Percentiles rank a stretch among this genome's conserved stretches.
These are phyloP conservation scores for Brachionus sp. DNA, from an alignment of 1,140 invertebrate species.

Conservation along the genomic window DNA sequence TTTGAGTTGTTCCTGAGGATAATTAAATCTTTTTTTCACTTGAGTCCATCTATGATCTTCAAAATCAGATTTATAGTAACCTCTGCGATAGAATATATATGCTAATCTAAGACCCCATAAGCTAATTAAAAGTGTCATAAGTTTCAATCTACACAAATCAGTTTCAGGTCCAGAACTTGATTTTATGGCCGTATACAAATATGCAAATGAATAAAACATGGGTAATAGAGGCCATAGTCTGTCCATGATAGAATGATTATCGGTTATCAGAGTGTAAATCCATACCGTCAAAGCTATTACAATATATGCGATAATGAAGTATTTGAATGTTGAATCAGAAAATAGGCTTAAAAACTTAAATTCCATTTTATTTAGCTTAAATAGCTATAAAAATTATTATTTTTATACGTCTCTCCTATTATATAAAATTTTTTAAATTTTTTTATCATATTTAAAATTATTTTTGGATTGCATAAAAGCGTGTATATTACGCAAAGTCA, in stretches of 20 bases:
- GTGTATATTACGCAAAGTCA: not conserved
- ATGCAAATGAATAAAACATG: slow-evolving; percentile 15
- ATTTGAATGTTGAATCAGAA: not conserved
- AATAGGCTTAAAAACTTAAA: slow-evolving; percentile 24
- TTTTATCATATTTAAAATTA: not conserved
- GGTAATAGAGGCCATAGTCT: slow-evolving; percentile 33
- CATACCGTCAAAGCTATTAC: slow-evolving; percentile 7
- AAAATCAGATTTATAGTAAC: slow-evolving; percentile 22
- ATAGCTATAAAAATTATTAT: not conserved
- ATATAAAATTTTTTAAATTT: not conserved
- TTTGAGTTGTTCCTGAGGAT: slow-evolving; percentile 28
- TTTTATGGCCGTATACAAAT: not conserved
- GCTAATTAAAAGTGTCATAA: slow-evolving; percentile 23
- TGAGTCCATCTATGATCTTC: slow-evolving; percentile 32
- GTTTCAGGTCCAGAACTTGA: not conserved
- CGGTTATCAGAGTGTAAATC: not conserved
- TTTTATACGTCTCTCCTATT: not conserved
- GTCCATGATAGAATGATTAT: slow-evolving; percentile 36
- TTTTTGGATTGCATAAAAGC: slow-evolving; percentile 3
- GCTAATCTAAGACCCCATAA: slow-evolving; percentile 31
- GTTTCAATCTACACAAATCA: not conserved
- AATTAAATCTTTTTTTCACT: slow-evolving; percentile 34
- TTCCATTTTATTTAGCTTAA: slow-evolving; percentile 19
- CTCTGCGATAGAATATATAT: slow-evolving; percentile 6
- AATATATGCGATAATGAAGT: not conserved